A percentile compares a stretch with the other conserved stretches of the same genome.
Conservation (phyloP, 2,113 vertebrate species). For the Diphyllodes magnificus region DNA sequence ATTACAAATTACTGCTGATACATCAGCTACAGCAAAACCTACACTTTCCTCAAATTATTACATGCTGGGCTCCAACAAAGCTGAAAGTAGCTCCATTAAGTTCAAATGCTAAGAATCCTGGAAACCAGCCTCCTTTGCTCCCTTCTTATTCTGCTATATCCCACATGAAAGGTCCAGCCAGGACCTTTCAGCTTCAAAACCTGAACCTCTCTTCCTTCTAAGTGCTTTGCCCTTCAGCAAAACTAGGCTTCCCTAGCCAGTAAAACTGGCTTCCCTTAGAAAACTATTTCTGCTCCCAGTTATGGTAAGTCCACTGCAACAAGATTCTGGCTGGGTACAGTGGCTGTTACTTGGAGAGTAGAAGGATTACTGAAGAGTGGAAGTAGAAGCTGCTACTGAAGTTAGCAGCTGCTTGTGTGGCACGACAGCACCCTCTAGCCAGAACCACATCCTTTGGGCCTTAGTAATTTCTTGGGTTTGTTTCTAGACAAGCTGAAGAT, state of each 20-base stretch:
- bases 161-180: not conserved
- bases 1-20: not conserved
- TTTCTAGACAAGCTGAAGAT: not conserved
- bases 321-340: not conserved
- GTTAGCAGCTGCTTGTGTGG: not conserved
- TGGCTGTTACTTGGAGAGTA: not conserved
- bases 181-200: not conserved
- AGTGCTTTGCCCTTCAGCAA: not conserved
- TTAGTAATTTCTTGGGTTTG: not conserved
- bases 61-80: not conserved
- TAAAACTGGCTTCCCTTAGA: not conserved
- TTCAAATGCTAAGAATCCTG: not conserved
- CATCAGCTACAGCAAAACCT: not conserved
- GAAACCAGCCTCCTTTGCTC: not conserved
- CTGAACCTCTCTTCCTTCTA: not conserved
- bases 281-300: not conserved
- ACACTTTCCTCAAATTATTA: not conserved
- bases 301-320: not conserved
- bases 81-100: not conserved
- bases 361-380: not conserved
- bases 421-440: not conserved
- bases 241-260: not conserved
- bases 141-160: not conserved
- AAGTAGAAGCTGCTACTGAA: no score
- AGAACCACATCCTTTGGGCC: not conserved